These are phyloP conservation scores for Fratercula arctica DNA, from an alignment of 2,797 vertebrate genomes.

Conservation along the genomic window DNA sequence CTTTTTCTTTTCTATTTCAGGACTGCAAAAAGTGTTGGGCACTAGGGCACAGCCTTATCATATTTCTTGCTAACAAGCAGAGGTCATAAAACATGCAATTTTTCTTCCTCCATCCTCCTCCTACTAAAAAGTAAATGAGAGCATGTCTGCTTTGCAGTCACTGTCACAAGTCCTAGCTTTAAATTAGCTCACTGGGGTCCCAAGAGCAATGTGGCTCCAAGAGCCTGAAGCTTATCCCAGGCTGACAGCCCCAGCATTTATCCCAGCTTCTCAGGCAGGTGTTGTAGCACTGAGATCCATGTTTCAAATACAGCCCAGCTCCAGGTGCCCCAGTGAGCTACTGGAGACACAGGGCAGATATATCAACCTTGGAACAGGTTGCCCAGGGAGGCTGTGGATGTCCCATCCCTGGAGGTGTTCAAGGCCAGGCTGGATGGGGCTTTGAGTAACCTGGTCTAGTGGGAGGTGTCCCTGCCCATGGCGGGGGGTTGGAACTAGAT, in stretches of 20 bases:
- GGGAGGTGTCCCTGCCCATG: too few species aligned
- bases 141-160: not conserved
- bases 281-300: not conserved
- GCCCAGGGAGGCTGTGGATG: too few species aligned
- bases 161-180: not conserved
- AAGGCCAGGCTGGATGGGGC: too few species aligned
- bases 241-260: not conserved
- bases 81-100: not conserved
- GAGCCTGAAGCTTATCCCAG: not conserved
- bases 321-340: not conserved
- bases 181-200: not conserved
- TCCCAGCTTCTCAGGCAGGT: not conserved
- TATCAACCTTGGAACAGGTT: too few species aligned
- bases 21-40: not conserved
- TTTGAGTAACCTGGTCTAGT: too few species aligned
- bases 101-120: not conserved
- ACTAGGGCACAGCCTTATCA: not conserved
- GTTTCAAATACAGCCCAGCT: not conserved
- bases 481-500: too few species aligned
- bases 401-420: too few species aligned
- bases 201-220: not conserved
- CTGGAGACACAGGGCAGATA: not conserved
- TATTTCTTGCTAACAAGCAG: constrained; percentile 4
- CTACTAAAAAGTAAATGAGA: not conserved
- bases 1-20: not conserved